Base-by-base conservation (phyloP, 2,797 vertebrate species). In the Sorex maritimensis region DNA sequence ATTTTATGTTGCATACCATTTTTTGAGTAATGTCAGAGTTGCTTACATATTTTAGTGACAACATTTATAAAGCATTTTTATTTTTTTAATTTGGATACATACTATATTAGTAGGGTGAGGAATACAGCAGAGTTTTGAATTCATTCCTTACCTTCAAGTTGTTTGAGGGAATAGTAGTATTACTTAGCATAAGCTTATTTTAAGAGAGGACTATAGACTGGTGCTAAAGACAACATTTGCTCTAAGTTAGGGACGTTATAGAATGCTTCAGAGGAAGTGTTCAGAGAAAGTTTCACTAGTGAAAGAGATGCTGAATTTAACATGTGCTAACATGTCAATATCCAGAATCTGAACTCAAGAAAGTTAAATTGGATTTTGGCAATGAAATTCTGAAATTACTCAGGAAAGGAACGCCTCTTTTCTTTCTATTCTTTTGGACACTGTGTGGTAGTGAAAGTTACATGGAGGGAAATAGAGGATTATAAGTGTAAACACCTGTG, bases 1-100 rank as follows among this genome's bases (percentile, higher is more conserved):
- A 92, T 95, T 97, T 94, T 92, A 0, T 96, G 87, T 63, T 95
- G 68, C 79, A 89, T 86, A 96, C 83, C 86, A 90, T 67, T 81
- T 91, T 94, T 97, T 96, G 69, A 90, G 34, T 94, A 12, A 52
- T 87, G 30, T 30, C 46, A 93, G 91, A 96, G 81, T 24, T 72
- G 68, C 58, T 75, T 94, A 81, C 83, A 68, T 88, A 34, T 11
- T 75, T 46, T 85, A 93, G 93, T 82, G 11, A 90, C 38, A 80
- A 34, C 23, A 65, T 82, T 34, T 65, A 46, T 26, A 55, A 63
- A n/a, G 89, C 68, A 55, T 2, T 80, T 95, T 81, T 67, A 89
- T 86, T 68, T 24, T 79, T 2, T 81, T 92, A 26, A 75, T 63
- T 92, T 95, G 86, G 38, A 30, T 84, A 23, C 13, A 19, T 52